phyloP scores from a whole-genome alignment of 2,797 vertebrate genomes.

The Fundulus diaphanus region DNA sequence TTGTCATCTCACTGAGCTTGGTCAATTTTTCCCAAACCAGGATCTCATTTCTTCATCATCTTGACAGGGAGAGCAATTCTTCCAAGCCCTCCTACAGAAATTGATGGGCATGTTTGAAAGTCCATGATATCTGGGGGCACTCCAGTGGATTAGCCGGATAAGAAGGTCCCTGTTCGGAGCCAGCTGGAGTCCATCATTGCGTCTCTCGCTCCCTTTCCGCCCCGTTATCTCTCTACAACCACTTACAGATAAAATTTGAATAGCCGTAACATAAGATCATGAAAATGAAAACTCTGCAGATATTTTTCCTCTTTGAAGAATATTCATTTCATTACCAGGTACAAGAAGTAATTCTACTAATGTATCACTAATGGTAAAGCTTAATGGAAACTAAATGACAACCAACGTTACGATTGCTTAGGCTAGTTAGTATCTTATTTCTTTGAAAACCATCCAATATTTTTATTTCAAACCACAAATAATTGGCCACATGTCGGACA shows the following conservation, averaged over 20 bases:
- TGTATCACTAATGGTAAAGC: neutral
- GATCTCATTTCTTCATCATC: constrained; percentile 48
- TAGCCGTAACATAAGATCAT: neutral
- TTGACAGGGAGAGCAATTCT: constrained; percentile 17
- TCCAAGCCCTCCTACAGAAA: constrained; percentile 28
- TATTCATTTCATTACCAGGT: neutral
- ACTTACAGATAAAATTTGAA: neutral
- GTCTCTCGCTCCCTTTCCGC: neutral
- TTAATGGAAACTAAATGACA: neutral
- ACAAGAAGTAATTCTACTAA: neutral
- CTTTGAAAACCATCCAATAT: neutral
- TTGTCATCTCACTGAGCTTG: constrained; percentile 57
- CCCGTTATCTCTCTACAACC: neutral
- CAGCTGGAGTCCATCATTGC: constrained; percentile 7
- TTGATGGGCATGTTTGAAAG: constrained; percentile 14
- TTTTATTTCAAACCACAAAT: constrained; percentile 4
- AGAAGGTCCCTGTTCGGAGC: constrained; percentile 7
- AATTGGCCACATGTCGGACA: neutral
- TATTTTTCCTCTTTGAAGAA: neutral
- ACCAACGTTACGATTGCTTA: neutral
- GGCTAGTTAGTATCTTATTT: neutral
- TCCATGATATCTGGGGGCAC: constrained; percentile 12
- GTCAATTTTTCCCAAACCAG: constrained; percentile 52
- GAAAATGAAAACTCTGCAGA: neutral
- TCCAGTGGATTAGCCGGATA: constrained; percentile 22